These are phyloP conservation scores for Hypselothyrea guttata DNA, from an alignment of 2,888 invertebrate genomes.

Conservation along the genomic window DNA sequence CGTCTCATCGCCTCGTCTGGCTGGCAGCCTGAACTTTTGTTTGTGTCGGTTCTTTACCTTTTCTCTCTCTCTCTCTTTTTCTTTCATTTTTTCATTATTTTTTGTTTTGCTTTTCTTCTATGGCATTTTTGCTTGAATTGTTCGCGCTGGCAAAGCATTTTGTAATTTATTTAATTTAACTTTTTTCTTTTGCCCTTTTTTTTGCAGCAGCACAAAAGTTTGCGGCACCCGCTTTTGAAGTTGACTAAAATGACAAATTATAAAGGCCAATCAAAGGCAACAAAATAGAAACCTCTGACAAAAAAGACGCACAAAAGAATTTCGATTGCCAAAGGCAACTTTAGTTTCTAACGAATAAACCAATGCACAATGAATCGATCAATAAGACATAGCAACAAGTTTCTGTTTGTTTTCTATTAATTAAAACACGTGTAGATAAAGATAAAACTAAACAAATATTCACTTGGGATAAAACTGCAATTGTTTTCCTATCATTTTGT, in stretches of 20 bases:
- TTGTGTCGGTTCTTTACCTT: constrained; percentile 41
- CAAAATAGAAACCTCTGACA: constrained; percentile 20
- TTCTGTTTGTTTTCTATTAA: neutral
- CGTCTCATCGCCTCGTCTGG: constrained; percentile 46
- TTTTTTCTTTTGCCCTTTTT: constrained; percentile 51
- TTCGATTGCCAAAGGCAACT: neutral
- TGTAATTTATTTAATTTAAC: constrained; percentile 77
- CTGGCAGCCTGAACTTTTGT: constrained; percentile 61
- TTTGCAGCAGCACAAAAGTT: constrained; percentile 54
- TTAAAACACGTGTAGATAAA: neutral
- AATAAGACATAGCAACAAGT: constrained; percentile 1
- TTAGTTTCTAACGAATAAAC: constrained; percentile 9
- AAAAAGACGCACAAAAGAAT: constrained; percentile 11
- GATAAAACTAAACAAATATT: neutral
- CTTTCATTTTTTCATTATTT: constrained; percentile 13
- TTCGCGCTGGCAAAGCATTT: constrained; percentile 67
- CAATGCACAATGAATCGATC: constrained; percentile 7
- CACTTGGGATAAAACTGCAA: neutral
- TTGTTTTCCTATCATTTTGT: neutral
- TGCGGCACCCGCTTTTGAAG: constrained; percentile 52
- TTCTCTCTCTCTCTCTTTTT: constrained; percentile 3
- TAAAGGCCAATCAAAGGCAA: constrained; percentile 46
- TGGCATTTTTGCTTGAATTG: constrained; percentile 33
- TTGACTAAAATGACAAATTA: constrained; percentile 56
- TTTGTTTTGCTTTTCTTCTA: constrained; percentile 4